Conservation (phyloP, 2,113 vertebrate species). For the Axis porcinus region DNA sequence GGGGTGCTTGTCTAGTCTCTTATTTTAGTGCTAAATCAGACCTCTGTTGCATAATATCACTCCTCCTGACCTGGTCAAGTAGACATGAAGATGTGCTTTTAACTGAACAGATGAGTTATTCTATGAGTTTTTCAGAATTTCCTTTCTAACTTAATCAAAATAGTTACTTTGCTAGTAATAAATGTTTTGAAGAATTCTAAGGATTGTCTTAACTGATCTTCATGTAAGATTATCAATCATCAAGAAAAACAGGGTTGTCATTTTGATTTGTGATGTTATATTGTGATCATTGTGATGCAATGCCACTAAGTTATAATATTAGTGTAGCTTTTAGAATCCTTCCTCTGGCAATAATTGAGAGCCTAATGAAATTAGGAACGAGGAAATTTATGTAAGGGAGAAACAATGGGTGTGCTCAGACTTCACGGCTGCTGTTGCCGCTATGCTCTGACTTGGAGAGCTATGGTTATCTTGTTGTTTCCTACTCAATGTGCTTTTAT, state of each 20-base stretch:
- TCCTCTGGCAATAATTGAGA: not conserved
- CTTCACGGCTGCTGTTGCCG: not conserved
- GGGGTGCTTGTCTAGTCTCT: not conserved
- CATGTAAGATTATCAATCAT: not conserved
- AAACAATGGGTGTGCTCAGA: not conserved
- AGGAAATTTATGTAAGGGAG: not conserved
- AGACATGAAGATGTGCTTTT: not conserved
- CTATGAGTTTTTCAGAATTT: not conserved
- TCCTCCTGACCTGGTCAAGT: not conserved
- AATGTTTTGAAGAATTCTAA: not conserved
- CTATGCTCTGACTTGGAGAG: not conserved
- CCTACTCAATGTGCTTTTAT: not conserved
- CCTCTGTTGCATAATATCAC: not conserved
- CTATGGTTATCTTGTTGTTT: not conserved
- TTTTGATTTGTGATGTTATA: not conserved
- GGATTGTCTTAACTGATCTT: not conserved
- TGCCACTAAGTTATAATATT: not conserved
- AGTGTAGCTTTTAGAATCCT: not conserved
- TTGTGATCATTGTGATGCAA: not conserved
- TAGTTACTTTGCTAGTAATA: not conserved
- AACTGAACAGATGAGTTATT: not conserved
- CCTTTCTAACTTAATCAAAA: not conserved
- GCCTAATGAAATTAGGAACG: not conserved
- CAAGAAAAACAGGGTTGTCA: not conserved
- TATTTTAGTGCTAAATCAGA: not conserved